Evolutionary conservation across 2,113 vertebrate species (phyloP), one percentile per base, ranked within the genome.

Genomic region (Halcyon senegalensis): DNA sequence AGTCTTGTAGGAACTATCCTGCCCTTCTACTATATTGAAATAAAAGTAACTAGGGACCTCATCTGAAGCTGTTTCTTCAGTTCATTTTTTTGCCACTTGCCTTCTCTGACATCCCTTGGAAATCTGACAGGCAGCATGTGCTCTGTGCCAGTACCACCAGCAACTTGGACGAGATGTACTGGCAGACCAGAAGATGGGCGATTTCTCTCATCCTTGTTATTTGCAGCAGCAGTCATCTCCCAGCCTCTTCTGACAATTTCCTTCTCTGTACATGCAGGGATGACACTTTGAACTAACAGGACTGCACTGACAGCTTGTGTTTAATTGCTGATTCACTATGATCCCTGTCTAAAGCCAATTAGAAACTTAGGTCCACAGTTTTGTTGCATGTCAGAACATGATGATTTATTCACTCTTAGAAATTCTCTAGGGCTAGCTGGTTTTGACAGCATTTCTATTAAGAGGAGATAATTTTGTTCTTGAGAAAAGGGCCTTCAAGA

Each of bases 291-390:
- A 91, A 58, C 73, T 51, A 63, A 63, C 62, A 76, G 81, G 35
- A 91, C 59, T 79, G 78, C 63, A 16, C 78, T 62, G 87, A 87
- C 94, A 96, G 95, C 74, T 96, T 90, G 81, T 35, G 44, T 83
- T 91, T 96, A 95, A 93, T 90, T 94, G 89, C 93, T 53, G 64
- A 91, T 89, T 96, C 93, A 68, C 93, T 82, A 58, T 93, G 87
- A 94, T 93, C 81, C 48, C n/a, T 4, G 1, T 73, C 87, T 94
- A 90, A 10, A 93, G 74, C 89, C 90, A 96, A 93, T 94, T 96
- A 97, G 72, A 93, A 95, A 73, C 46, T 90, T 69, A 76, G 23
- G 70, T 68, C 87, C 37, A 41, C 16, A 16, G 90, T 94, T 95
- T 76, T 95, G 93, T 78, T 96, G 66, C 74, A 37, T 76, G 90